Evolutionary conservation across 2,113 vertebrate species (phyloP), one percentile per base, ranked within the genome.

Genomic region (Indicator maculatus): DNA sequence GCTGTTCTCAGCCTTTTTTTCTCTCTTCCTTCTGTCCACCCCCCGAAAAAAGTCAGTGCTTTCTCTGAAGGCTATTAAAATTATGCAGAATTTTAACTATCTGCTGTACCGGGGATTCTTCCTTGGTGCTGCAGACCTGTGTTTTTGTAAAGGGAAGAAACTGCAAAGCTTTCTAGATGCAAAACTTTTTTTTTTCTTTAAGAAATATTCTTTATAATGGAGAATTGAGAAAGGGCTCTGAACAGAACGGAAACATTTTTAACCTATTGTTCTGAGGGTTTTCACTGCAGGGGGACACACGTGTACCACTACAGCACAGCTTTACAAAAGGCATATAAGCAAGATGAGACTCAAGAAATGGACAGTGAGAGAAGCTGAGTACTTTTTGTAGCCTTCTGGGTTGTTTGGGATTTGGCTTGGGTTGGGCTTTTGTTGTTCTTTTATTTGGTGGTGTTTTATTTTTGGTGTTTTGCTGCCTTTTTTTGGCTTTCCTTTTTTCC

Each of bases 1-100:
- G 93, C 95, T 95, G 81, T 88, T 89, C 93, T 95, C 94, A 93
- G 94, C 93, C 83, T 92, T 96, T 90, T 95, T 96, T 72, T 12
- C 26, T 30, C 23, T 33, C 11, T 8, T 52, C 39, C 17, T 11
- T 21, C 14, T 31, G 59, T 11, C 24, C 63, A 41, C 9, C 18
- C 28, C 15, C 61, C 31, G 39, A 94, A 89, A 95, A 95, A 92
- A 90, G 63, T 88, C 94, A 94, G 90, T 81, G 81, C 90, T 93
- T 96, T 89, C 64, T 89, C 76, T 94, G 75, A 85, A 91, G 80
- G 78, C 87, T 93, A 73, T 94, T 92, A 86, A 80, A 96, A 90
- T 93, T 28, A 91, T 91, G 86, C 89, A 88, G 91, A 88, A 86
- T 92, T 96, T 86, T 96, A 96, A 96, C 93, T 89, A 93, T 94